phyloP scores from a whole-genome alignment of 2,113 vertebrate genomes.

The Bujurquina vittata region DNA sequence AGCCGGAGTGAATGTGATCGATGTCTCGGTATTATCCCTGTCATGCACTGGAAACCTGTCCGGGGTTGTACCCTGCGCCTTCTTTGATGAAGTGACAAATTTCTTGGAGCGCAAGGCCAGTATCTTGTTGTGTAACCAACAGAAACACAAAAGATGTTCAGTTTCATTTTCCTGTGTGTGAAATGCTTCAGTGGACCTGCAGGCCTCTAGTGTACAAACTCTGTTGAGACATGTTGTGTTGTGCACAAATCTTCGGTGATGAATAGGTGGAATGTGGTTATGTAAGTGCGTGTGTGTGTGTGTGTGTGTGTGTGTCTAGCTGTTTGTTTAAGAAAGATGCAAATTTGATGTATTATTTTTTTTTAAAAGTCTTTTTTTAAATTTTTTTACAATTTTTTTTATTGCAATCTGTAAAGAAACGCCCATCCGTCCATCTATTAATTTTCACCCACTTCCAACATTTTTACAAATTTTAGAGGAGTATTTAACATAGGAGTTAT shows the following conservation, averaged over 20 bases:
- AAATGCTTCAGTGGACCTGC: not conserved
- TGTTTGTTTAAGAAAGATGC: not conserved
- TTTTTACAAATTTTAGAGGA: not conserved
- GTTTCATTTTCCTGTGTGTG: not conserved
- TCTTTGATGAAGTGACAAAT: too few species aligned
- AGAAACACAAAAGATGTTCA: not conserved
- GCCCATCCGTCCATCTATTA: not conserved
- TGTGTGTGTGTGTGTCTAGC: not conserved
- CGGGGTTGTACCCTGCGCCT: too few species aligned
- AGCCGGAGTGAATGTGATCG: not conserved
- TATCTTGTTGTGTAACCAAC: not conserved
- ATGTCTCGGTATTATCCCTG: too few species aligned
- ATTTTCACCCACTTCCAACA: not conserved
- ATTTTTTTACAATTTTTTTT: too few species aligned
- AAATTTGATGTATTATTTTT: fast-evolving
- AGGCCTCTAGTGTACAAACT: not conserved
- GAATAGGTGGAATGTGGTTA: not conserved
- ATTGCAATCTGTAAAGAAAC: not conserved
- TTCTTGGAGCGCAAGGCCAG: not conserved
- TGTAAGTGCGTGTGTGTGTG: not conserved
- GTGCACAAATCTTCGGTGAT: not conserved
- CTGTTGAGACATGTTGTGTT: not conserved
- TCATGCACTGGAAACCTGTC: too few species aligned
- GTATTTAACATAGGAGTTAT: not conserved
- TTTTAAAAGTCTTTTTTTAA: not conserved